phyloP scores from a whole-genome alignment of 2,113 vertebrate genomes.

The Hippocampus abdominalis region DNA sequence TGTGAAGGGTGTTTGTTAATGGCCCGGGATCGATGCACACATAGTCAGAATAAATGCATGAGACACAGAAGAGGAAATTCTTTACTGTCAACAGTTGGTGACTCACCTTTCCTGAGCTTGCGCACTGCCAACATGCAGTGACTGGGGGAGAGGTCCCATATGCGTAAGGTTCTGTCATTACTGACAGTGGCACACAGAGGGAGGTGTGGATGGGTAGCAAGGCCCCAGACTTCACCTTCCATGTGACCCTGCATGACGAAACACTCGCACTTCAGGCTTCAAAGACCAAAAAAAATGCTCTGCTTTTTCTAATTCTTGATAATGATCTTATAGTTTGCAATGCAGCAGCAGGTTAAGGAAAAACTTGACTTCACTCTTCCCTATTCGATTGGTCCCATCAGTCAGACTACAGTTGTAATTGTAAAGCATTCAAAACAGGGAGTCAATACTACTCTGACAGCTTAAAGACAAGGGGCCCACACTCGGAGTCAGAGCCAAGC shows the following conservation, averaged over 20 bases:
- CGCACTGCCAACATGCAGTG: slow-evolving; percentile 99
- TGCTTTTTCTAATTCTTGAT: neutral
- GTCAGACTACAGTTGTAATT: slow-evolving; percentile 23
- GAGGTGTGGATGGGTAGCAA: slow-evolving; percentile 95
- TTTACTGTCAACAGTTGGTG: slow-evolving; percentile 11
- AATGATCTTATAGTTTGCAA: neutral
- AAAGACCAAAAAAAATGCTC: neutral
- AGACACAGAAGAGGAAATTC: slow-evolving; percentile 5
- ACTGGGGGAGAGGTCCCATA: slow-evolving; percentile 99
- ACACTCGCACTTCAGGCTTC: neutral
- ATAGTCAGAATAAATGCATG: slow-evolving; percentile 8
- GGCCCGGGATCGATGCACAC: slow-evolving; percentile 4
- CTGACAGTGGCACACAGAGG: slow-evolving; percentile 98
- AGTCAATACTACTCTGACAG: slow-evolving; percentile 36
- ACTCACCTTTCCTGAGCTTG: slow-evolving; percentile 94
- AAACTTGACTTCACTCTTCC: slow-evolving; percentile 1
- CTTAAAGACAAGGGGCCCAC: slow-evolving; percentile 16
- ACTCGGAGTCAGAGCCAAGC: slow-evolving; percentile 20
- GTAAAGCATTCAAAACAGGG: slow-evolving; percentile 27
- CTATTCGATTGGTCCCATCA: slow-evolving; percentile 11
- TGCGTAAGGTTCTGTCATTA: slow-evolving; percentile 96
- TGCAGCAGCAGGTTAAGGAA: neutral
- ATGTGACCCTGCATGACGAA: slow-evolving; percentile 86
- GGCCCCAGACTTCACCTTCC: slow-evolving; percentile 97
- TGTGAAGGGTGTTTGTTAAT: slow-evolving; percentile 49